Conservation (phyloP, 2,888 invertebrate species). For the Bimastos eiseni region DNA sequence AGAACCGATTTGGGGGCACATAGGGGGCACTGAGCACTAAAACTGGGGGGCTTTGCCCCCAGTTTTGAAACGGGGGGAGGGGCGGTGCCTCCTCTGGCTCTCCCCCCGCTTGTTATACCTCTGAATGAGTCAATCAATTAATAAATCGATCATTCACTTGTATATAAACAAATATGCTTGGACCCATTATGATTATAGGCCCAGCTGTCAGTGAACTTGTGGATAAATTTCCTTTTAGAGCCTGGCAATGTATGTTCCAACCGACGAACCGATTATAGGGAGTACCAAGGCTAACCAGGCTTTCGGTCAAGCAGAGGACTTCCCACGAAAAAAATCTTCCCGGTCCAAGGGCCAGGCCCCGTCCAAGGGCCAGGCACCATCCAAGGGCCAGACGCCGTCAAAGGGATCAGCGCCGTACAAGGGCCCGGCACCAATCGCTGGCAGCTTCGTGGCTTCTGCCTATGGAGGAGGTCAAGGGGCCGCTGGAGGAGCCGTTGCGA, state of each 20-base stretch:
- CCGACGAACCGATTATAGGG: constrained; percentile 56
- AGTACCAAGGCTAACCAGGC: constrained; percentile 55
- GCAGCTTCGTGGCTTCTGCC: constrained; percentile 25
- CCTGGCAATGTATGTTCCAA: constrained; percentile 59
- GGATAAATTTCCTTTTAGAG: constrained; percentile 46
- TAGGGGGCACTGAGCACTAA: no score
- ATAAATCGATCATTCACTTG: not conserved
- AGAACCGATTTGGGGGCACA: no score
- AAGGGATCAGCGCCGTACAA: not conserved
- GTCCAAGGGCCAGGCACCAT: not conserved
- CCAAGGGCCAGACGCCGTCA: not conserved
- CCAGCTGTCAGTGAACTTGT: not conserved
- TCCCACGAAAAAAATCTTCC: no score
- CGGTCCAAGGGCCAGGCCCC: not conserved
- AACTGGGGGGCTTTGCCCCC: no score
- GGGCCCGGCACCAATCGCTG: not conserved
- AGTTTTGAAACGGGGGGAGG: no score
- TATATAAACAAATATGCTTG: constrained; percentile 27
- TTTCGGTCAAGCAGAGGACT: constrained; percentile 40
- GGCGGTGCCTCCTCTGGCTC: no score
- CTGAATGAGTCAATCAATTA: no score
- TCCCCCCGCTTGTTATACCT: no score
- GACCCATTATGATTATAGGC: no score
- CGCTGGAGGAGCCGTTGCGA: not conserved
- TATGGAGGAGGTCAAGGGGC: constrained; percentile 24